These are phyloP conservation scores for Aleiodes sp. DNA, from an alignment of 1,140 invertebrate genomes.

Conservation along the genomic window DNA sequence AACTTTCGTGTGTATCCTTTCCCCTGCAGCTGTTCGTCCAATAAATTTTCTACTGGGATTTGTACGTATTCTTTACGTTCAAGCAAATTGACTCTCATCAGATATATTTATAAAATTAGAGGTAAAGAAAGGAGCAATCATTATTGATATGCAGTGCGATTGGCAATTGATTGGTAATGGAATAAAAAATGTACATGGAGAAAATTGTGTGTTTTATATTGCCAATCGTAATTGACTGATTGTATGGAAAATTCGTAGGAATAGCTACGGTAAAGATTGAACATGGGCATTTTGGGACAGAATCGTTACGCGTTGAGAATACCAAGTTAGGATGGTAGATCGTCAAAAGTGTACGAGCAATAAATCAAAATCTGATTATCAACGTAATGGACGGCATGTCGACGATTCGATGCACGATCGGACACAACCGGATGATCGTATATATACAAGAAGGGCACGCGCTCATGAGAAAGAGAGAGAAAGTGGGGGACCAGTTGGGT, in stretches of 20 bases:
- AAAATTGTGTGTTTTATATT: too few species aligned
- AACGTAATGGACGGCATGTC: conserved; percentile 3
- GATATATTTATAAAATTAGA: neutral
- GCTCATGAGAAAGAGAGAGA: conserved; percentile 7
- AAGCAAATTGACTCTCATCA: neutral
- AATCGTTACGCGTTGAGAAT: neutral
- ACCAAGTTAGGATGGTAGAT: neutral
- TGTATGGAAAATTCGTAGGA: too few species aligned
- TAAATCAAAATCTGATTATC: conserved; percentile 11
- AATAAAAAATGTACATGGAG: too few species aligned
- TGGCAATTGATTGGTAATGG: too few species aligned
- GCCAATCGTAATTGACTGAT: too few species aligned
- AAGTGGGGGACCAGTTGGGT: neutral
- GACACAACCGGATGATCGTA: neutral
- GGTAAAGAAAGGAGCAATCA: neutral
- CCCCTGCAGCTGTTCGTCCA: neutral
- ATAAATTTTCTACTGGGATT: neutral
- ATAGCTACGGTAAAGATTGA: too few species aligned
- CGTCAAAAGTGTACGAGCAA: neutral
- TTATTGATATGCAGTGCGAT: neutral
- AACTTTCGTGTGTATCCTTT: neutral
- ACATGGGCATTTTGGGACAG: neutral
- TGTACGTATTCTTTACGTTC: neutral
- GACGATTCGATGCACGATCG: neutral
- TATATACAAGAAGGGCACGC: conserved; percentile 12